Evolutionary conservation across 2,888 invertebrate genomes (phyloP).

Genomic region (Cetonia aurata): DNA sequence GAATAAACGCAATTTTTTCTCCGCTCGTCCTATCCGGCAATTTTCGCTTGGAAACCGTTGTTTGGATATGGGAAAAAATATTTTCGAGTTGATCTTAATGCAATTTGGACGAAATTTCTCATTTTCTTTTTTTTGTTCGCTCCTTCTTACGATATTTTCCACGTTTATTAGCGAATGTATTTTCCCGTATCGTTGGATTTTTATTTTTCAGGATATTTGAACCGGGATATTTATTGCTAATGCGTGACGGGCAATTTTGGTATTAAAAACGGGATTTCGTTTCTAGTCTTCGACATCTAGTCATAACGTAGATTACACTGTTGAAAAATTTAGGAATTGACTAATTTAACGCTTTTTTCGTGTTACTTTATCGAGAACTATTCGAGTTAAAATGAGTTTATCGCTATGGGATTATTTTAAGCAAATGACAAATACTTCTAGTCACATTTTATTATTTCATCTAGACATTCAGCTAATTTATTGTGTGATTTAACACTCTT

Average conservation of each 20-base stretch:
- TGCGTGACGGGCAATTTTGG: neutral
- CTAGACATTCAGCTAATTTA: too few relatives aligned
- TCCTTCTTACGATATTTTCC: neutral
- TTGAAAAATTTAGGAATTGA: too few relatives aligned
- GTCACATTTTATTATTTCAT: too few relatives aligned
- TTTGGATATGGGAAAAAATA: conserved; percentile 32
- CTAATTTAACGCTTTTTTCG: too few relatives aligned
- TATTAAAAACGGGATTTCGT: neutral
- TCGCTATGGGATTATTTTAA: too few relatives aligned
- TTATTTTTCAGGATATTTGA: too few relatives aligned
- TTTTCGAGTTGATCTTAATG: conserved; percentile 49
- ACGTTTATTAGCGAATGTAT: conserved; percentile 37
- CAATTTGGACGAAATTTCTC: conserved; percentile 50
- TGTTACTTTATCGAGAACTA: too few relatives aligned
- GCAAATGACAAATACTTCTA: too few relatives aligned
- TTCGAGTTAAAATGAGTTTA: too few relatives aligned
- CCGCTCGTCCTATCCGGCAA: conserved; percentile 8
- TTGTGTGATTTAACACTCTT: too few relatives aligned
- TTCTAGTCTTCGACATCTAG: conserved; percentile 21
- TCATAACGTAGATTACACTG: neutral
- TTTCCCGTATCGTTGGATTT: conserved; percentile 5
- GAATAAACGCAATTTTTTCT: conserved; percentile 31
- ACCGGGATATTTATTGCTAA: too few relatives aligned
- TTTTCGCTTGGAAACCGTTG: neutral
- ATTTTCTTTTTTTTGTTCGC: neutral